A percentile compares a stretch with the other conserved stretches of the same genome.
phyloP scores from a whole-genome alignment of 2,888 invertebrate genomes.

The Timandra comae region DNA sequence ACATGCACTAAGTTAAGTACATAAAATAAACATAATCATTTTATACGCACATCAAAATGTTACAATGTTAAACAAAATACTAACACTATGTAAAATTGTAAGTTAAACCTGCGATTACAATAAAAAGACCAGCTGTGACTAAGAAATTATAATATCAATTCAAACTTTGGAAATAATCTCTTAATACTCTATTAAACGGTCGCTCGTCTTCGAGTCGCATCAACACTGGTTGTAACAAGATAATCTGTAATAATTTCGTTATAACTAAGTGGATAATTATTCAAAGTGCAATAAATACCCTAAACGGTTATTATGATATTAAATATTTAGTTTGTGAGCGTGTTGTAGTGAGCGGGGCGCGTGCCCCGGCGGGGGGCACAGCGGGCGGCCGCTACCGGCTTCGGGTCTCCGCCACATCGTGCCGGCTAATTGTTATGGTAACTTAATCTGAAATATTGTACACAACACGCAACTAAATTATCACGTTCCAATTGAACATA shows the following conservation, averaged over 20 bases:
- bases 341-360: constrained; percentile 33
- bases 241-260: constrained; percentile 35
- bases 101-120: too few species aligned
- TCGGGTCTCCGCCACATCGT: constrained; percentile 21
- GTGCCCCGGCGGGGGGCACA: constrained; percentile 57
- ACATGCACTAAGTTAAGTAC: too few species aligned
- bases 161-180: too few species aligned
- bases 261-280: constrained; percentile 55
- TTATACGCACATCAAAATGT: too few species aligned
- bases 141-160: too few species aligned
- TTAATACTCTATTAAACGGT: too few species aligned
- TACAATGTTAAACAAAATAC: too few species aligned
- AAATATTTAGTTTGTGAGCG: constrained; percentile 49
- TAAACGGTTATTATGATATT: constrained; percentile 73
- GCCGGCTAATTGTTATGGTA: constrained; percentile 51
- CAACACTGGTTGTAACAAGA: constrained; percentile 16
- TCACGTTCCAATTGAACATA: too few species aligned
- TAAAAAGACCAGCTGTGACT: too few species aligned
- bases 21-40: too few species aligned
- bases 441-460: constrained; percentile 29
- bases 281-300: constrained; percentile 54
- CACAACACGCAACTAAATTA: constrained; percentile 1
- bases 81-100: too few species aligned
- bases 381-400: constrained; percentile 63
- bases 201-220: too few species aligned